These are phyloP conservation scores for Tauraco erythrolophus DNA, from an alignment of 2,113 vertebrate genomes.

Conservation along the genomic window DNA sequence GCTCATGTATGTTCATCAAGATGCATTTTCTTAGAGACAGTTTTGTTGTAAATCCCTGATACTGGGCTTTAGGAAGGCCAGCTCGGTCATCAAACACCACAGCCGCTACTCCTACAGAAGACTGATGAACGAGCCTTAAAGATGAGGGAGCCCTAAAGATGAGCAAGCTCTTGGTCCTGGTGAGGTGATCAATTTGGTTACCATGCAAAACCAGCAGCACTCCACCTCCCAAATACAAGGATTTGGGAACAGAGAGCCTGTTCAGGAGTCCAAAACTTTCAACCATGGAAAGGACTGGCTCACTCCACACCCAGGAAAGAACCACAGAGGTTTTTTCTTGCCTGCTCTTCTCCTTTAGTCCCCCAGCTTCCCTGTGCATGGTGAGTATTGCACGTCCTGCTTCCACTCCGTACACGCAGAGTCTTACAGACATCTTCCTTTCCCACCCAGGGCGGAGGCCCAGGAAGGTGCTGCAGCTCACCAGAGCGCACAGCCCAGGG, in stretches of 20 bases:
- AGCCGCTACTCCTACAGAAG: not conserved
- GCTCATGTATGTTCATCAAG: not conserved
- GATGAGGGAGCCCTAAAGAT: not conserved
- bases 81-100: not conserved
- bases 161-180: not conserved
- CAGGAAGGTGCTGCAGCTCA: not conserved
- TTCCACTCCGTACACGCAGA: fast-evolving
- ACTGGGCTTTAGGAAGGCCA: not conserved
- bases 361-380: not conserved
- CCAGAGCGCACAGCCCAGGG: not conserved
- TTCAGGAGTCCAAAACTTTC: not conserved
- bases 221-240: not conserved
- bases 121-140: not conserved
- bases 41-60: not conserved
- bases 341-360: not conserved
- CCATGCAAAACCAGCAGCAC: not conserved
- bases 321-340: not conserved
- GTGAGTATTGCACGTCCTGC: not conserved
- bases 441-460: not conserved
- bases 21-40: not conserved
- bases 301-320: not conserved
- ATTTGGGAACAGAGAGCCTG: not conserved
- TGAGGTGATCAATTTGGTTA: not conserved
- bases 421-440: not conserved
- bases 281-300: not conserved